Percentiles rank a stretch among this genome's conserved stretches.
phyloP scores from a whole-genome alignment of 2,113 vertebrate species.

The Ariopsis seemanni region DNA sequence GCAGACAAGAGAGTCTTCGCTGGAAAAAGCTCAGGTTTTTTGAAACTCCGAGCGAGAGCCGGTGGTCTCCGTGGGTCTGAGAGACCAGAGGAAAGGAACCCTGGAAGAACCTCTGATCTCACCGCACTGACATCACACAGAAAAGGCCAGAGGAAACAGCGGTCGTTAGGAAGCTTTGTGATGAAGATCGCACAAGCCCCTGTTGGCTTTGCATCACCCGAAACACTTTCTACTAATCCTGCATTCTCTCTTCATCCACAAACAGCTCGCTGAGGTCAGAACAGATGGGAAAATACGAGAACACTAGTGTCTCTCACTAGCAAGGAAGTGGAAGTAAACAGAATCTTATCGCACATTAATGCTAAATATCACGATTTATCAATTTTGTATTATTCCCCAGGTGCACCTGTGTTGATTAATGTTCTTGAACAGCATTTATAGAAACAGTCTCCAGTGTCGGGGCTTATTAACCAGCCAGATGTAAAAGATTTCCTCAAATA shows the following conservation, averaged over 20 bases:
- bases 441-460: not conserved
- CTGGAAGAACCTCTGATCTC: conserved; percentile 39
- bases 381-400: not conserved
- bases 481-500: not conserved
- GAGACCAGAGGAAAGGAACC: conserved; percentile 6
- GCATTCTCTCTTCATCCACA: conserved; percentile 14
- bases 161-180: conserved; percentile 23
- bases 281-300: not conserved
- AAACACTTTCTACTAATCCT: conserved; percentile 1
- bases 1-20: conserved; percentile 5
- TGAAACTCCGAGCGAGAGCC: not conserved
- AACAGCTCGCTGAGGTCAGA: conserved; percentile 22
- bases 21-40: not conserved
- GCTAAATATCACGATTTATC: not conserved
- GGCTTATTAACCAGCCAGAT: not conserved
- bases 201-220: conserved; percentile 14
- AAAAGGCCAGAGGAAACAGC: conserved; percentile 13
- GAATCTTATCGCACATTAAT: not conserved
- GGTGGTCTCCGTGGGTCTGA: not conserved
- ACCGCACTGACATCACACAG: conserved; percentile 15
- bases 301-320: not conserved
- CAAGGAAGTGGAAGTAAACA: no score
- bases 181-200: conserved; percentile 4
- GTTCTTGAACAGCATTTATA: not conserved
- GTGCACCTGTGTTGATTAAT: not conserved